phyloP scores from a whole-genome alignment of 2,113 vertebrate genomes.

The Strigops habroptila region DNA sequence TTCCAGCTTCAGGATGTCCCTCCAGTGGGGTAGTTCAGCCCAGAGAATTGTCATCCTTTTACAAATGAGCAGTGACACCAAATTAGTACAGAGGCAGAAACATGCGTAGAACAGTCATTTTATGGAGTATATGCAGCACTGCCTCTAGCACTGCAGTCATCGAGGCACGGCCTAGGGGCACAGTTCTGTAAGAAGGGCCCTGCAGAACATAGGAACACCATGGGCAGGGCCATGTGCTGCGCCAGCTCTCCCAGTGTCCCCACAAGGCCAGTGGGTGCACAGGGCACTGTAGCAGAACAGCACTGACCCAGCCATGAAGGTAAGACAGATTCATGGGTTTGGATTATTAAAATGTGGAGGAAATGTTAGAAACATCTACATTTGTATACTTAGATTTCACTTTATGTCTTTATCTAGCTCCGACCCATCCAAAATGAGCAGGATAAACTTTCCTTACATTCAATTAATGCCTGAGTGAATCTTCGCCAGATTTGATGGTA shows the following conservation, averaged over 20 bases:
- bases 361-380: not conserved
- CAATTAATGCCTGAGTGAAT: not conserved
- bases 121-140: not conserved
- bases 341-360: not conserved
- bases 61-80: not conserved
- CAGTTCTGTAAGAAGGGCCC: rapidly evolving
- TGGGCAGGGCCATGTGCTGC: not conserved
- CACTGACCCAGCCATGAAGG: not conserved
- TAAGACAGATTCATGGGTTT: not conserved
- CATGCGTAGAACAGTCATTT: rapidly evolving
- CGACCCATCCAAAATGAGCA: not conserved
- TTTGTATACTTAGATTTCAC: not conserved
- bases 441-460: not conserved
- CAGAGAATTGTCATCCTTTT: not conserved
- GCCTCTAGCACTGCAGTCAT: not conserved
- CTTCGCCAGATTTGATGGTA: not conserved
- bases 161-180: not conserved
- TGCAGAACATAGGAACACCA: not conserved
- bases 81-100: not conserved
- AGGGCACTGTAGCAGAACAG: not conserved
- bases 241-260: not conserved
- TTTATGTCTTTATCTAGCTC: not conserved
- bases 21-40: not conserved
- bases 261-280: not conserved
- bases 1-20: not conserved